Evolutionary conservation across 2,888 invertebrate genomes (phyloP).

Genomic region (Bursaphelenchus okinawaensis): DNA sequence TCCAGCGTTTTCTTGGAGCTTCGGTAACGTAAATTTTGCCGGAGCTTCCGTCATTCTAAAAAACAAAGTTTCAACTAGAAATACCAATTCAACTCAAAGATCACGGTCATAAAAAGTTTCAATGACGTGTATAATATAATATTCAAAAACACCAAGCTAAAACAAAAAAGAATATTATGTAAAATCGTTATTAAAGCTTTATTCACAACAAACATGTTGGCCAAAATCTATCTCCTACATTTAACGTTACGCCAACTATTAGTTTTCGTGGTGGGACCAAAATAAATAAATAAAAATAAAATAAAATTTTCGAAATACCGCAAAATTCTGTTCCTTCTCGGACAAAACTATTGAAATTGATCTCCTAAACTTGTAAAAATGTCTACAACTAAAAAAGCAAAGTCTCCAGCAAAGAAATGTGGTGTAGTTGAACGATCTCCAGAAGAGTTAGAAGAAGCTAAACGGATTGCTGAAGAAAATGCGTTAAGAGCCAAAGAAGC

Average conservation of each 20-base stretch:
- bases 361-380: too few species aligned
- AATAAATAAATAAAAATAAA: too few species aligned
- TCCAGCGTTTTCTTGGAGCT: slow-evolving; percentile 66
- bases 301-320: too few species aligned
- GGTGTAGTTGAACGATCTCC: not conserved
- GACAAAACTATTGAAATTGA: too few species aligned
- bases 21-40: slow-evolving; percentile 35
- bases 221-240: not conserved
- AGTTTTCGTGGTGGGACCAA: not conserved
- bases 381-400: not conserved
- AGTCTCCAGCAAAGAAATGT: not conserved
- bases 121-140: not conserved
- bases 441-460: not conserved
- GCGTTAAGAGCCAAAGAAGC: slow-evolving; percentile 9
- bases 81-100: not conserved
- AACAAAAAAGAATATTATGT: not conserved
- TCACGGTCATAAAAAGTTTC: not conserved
- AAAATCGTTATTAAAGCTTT: too few species aligned
- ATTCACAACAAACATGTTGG: not conserved
- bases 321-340: too few species aligned
- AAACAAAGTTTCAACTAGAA: not conserved
- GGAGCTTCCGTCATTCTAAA: not conserved
- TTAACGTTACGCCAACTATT: not conserved
- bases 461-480: slow-evolving; percentile 21
- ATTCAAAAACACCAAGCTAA: too few species aligned